These are phyloP conservation scores for Sesia apiformis DNA, from an alignment of 2,888 invertebrate species.

Conservation along the genomic window DNA sequence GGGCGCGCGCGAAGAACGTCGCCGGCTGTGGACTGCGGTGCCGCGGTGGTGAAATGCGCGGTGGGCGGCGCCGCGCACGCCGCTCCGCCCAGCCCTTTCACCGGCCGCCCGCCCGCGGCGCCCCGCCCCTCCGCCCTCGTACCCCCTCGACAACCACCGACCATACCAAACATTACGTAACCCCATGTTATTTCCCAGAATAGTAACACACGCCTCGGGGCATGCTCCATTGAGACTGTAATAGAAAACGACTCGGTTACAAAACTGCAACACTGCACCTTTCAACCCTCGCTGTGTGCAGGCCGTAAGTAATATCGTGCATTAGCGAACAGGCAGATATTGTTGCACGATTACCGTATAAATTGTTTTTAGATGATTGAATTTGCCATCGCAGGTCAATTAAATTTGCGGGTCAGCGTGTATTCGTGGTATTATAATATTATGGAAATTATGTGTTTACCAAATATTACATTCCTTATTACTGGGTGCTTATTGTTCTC, in stretches of 20 bases:
- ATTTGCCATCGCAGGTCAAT: slow-evolving; percentile 29
- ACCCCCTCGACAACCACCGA: slow-evolving; percentile 50
- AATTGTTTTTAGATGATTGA: slow-evolving; percentile 30
- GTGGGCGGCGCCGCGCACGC: slow-evolving; percentile 65
- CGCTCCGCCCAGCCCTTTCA: slow-evolving; percentile 69
- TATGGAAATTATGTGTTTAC: too few species aligned
- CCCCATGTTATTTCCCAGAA: slow-evolving; percentile 43
- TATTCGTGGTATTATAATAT: too few species aligned
- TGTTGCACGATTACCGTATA: slow-evolving; percentile 40
- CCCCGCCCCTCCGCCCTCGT: slow-evolving; percentile 40
- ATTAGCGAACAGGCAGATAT: slow-evolving; percentile 42
- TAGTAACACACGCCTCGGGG: slow-evolving; percentile 47
- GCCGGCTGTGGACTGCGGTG: slow-evolving; percentile 17
- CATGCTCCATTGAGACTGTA: slow-evolving; percentile 48
- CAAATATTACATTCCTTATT: too few species aligned
- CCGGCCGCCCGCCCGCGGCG: slow-evolving; percentile 57
- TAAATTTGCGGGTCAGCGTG: slow-evolving; percentile 13
- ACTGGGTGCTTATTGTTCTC: too few species aligned
- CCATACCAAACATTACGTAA: slow-evolving; percentile 45
- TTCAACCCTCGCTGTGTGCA: slow-evolving; percentile 20
- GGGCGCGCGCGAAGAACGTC: slow-evolving; percentile 35
- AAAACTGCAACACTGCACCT: slow-evolving; percentile 21
- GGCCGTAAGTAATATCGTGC: slow-evolving; percentile 28
- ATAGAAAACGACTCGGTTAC: slow-evolving; percentile 38
- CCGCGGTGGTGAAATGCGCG: slow-evolving; percentile 59